These are phyloP conservation scores for Brachyptera putata DNA, from an alignment of 2,888 invertebrate genomes.

Conservation along the genomic window DNA sequence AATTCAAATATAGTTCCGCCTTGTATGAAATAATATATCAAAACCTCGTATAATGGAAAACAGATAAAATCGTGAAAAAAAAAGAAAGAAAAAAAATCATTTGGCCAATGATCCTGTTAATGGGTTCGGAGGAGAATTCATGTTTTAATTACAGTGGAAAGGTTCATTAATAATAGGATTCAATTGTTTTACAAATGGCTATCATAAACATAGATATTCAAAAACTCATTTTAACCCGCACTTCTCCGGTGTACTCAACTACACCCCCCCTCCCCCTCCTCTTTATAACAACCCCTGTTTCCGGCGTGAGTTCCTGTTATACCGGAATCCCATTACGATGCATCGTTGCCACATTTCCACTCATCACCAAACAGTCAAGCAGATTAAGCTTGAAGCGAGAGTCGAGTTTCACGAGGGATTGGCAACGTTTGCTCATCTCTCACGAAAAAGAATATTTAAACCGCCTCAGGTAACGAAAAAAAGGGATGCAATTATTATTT, in stretches of 20 bases:
- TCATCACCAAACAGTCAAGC: slow-evolving; percentile 22
- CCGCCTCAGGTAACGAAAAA: background rate
- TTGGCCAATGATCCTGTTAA: too few relatives aligned
- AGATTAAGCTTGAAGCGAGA: too few relatives aligned
- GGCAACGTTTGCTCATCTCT: background rate
- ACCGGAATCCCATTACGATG: slow-evolving; percentile 33
- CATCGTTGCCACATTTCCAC: slow-evolving; percentile 31
- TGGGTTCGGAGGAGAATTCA: too few relatives aligned
- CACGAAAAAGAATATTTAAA: background rate
- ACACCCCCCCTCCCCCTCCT: background rate
- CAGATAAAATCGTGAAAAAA: too few relatives aligned
- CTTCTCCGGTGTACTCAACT: background rate
- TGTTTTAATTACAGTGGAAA: too few relatives aligned
- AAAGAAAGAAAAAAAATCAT: too few relatives aligned
- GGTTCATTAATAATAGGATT: too few relatives aligned
- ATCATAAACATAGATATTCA: background rate
- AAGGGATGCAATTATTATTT: background rate
- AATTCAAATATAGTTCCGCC: too few relatives aligned
- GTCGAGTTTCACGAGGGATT: too few relatives aligned
- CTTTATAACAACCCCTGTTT: slow-evolving; percentile 26
- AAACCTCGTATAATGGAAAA: too few relatives aligned
- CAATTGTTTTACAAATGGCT: background rate
- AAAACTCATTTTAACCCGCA: background rate
- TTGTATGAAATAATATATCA: too few relatives aligned
- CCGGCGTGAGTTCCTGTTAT: slow-evolving; percentile 28